Evolutionary conservation across 1,140 invertebrate species (phyloP).

Genomic region (Stegodyphus mimosarum): DNA sequence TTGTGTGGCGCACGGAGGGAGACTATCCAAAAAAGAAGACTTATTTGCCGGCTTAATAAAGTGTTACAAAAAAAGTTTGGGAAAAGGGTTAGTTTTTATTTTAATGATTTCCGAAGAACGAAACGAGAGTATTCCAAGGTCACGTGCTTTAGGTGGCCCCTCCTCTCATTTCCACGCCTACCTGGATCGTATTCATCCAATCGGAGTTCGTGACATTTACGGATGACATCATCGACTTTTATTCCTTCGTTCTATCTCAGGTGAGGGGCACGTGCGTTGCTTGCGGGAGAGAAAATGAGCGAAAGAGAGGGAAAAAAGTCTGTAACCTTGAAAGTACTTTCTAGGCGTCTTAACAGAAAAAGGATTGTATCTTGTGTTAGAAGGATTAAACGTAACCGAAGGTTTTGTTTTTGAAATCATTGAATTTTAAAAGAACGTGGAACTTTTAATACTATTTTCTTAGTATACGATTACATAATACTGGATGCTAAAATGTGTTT

Average conservation of each 20-base stretch:
- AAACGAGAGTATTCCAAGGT: constrained; percentile 54
- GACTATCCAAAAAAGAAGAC: too few species aligned
- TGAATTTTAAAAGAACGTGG: too few species aligned
- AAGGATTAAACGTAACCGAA: too few species aligned
- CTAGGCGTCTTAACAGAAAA: constrained; percentile 28
- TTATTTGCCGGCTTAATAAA: too few species aligned
- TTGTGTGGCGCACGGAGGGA: too few species aligned
- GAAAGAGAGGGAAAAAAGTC: constrained; percentile 4
- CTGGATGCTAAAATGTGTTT: too few species aligned
- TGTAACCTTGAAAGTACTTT: constrained; percentile 54
- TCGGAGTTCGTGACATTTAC: constrained; percentile 46
- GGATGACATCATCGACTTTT: constrained; percentile 54
- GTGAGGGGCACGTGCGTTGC: constrained; percentile 39
- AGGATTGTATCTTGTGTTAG: constrained; percentile 7
- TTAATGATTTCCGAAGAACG: constrained; percentile 40
- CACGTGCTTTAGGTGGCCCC: constrained; percentile 51
- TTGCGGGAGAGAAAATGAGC: background rate
- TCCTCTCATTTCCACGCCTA: constrained; percentile 56
- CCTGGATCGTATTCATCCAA: constrained; percentile 53
- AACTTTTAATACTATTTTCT: too few species aligned
- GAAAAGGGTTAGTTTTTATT: constrained; percentile 41
- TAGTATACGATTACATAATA: too few species aligned
- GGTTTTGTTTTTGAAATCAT: too few species aligned
- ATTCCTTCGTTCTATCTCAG: constrained; percentile 19
- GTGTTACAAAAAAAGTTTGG: too few species aligned